Conservation (phyloP, 2,888 invertebrate genomes). For the Zaprionus lineosus region DNA sequence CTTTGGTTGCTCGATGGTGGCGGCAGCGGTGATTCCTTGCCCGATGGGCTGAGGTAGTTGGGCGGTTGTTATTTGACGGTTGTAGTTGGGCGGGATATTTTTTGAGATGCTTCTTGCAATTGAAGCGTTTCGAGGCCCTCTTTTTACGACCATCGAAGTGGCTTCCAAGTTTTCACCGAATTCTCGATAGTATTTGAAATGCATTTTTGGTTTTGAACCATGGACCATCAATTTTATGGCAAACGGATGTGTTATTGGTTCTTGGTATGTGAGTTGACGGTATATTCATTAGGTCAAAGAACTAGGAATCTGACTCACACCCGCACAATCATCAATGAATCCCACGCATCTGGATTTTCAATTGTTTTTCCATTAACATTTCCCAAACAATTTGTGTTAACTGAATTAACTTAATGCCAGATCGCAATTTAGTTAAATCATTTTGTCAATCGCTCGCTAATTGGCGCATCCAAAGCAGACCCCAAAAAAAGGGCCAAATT, state of each 20-base stretch:
- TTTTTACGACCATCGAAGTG: conserved; percentile 49
- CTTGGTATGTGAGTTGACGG: conserved; percentile 31
- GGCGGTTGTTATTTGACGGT: no score
- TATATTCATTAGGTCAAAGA: conserved; percentile 12
- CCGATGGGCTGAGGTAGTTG: no score
- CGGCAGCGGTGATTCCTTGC: no score
- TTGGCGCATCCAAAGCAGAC: conserved; percentile 32
- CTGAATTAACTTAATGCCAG: conserved; percentile 31
- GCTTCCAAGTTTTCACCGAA: conserved; percentile 24
- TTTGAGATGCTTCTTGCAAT: no score
- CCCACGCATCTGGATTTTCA: background rate
- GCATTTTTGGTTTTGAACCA: conserved; percentile 66
- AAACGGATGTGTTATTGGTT: conserved; percentile 70
- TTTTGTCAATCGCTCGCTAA: conserved; percentile 58
- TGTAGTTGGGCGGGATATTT: no score
- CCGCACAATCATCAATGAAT: no score
- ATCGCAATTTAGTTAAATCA: conserved; percentile 53
- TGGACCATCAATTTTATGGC: conserved; percentile 74
- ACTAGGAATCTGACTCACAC: no score
- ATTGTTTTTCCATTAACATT: background rate
- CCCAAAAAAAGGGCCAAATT: conserved; percentile 29
- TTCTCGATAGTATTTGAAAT: conserved; percentile 46
- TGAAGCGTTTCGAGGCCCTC: conserved; percentile 16
- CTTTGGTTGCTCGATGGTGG: background rate
- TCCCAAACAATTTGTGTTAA: conserved; percentile 31